Evolutionary conservation across 1,140 invertebrate genomes (phyloP).

Genomic region (Polypedilum pembai): DNA sequence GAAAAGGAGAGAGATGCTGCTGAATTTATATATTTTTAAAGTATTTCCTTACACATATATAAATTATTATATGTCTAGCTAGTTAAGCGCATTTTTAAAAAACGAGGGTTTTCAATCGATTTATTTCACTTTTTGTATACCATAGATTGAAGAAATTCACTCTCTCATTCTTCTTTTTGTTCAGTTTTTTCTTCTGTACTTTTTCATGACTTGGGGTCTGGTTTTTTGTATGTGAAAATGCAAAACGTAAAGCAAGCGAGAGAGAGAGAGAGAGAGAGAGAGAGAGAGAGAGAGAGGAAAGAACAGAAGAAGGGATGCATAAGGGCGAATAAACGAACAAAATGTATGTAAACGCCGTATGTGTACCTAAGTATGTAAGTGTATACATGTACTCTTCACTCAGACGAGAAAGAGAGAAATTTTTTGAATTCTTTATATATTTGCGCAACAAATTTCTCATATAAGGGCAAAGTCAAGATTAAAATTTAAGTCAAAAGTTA

Average conservation of each 20-base stretch:
- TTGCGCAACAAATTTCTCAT: not conserved
- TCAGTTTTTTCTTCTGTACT: not conserved
- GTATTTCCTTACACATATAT: not conserved
- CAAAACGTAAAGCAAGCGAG: not conserved
- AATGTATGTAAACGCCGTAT: not conserved
- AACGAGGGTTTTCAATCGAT: constrained; percentile 23
- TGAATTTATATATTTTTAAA: not conserved
- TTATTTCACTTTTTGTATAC: constrained; percentile 21
- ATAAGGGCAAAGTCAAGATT: too few species aligned
- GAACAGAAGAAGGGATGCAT: not conserved
- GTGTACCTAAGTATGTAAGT: not conserved
- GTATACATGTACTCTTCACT: too few species aligned
- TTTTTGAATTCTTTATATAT: not conserved
- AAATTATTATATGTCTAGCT: not conserved
- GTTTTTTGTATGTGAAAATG: constrained; percentile 25
- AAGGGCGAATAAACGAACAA: constrained; percentile 20
- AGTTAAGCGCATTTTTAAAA: not conserved
- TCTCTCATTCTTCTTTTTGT: constrained; percentile 10
- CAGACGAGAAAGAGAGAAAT: too few species aligned
- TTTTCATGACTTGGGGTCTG: constrained; percentile 28
- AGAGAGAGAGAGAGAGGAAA: not conserved
- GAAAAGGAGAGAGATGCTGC: not conserved
- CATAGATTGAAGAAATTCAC: not conserved
- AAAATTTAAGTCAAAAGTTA: too few species aligned
- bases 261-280: too few species aligned